Evolutionary conservation across 2,888 invertebrate genomes (phyloP), one percentile per base, ranked within the genome.

Genomic region (Dicranocentrus wangi): DNA sequence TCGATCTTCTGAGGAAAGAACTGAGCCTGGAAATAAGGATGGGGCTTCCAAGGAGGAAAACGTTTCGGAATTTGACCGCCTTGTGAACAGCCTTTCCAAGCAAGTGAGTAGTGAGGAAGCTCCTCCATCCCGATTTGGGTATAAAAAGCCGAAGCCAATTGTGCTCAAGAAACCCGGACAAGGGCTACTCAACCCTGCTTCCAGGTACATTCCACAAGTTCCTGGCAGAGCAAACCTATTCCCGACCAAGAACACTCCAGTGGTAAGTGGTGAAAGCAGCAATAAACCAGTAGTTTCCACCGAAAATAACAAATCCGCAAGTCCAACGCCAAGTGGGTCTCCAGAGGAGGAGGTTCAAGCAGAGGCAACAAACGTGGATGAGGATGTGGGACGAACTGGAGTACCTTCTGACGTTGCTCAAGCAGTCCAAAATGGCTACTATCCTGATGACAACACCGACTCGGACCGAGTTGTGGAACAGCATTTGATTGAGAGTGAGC

Each of bases 401-500:
- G 65, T 63, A 25, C 10, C 72, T 3, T 47, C 72, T 2, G 65
- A 69, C 7, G 69, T 79, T 2, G 73, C 65, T 17, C 53, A 7
- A 0, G 70, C 47, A 5, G 73, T 76, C 10, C 60, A 42, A 27
- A 83, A 83, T 69, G 85, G 85, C 0, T 86, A 84, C 32, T 85
- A 83, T 60, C 83, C 85, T 0, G 85, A 83, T 23, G 82, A 84
- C 21, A 47, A 65, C 1, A 83, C 81, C 0, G 21, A 63, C 10
- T 51, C 47, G 13, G 82, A 83, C 21, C 83, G 83, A 32, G 80
- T 72, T 25, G 78, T 77, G 39, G 82, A 86, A 71, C 79, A 81
- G 23, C 79, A 84, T 21, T 47, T 66, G 10, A 61, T 84, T 27
- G 85, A 84, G 61, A 83, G 75, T 58, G 73, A 83, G 32, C 69